Conservation (phyloP, 2,797 vertebrate species). For the Myotis myotis region DNA sequence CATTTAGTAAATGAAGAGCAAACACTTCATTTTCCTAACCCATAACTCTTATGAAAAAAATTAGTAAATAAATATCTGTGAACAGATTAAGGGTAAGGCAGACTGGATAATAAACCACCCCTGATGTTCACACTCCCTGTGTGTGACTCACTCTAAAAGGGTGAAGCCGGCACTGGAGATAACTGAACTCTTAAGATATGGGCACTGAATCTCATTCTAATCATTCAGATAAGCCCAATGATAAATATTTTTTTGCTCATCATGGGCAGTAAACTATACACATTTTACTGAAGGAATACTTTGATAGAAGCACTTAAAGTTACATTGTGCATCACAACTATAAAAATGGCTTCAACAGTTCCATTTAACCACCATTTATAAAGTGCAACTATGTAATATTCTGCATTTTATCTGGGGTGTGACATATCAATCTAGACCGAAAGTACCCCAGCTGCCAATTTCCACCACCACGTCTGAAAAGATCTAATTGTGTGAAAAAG, state of each 20-base stretch:
- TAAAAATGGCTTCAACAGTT: slow-evolving; percentile 88
- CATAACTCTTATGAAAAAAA: slow-evolving; percentile 85
- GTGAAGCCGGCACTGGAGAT: slow-evolving; percentile 82
- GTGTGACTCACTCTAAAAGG: slow-evolving; percentile 81
- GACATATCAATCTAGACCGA: slow-evolving; percentile 39
- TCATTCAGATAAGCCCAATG: slow-evolving; percentile 82
- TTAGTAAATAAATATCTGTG: slow-evolving; percentile 87
- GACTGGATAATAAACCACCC: slow-evolving; percentile 84
- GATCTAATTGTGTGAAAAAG: slow-evolving; percentile 78
- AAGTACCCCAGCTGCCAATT: slow-evolving; percentile 67
- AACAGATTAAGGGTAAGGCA: slow-evolving; percentile 88
- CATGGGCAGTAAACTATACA: slow-evolving; percentile 74
- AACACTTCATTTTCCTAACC: slow-evolving; percentile 84
- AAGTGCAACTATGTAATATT: slow-evolving; percentile 86
- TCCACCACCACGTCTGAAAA: slow-evolving; percentile 68
- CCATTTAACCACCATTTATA: slow-evolving; percentile 85
- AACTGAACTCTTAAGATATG: slow-evolving; percentile 72
- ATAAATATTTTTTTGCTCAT: slow-evolving; percentile 84
- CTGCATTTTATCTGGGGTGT: slow-evolving; percentile 67
- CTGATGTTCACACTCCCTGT: slow-evolving; percentile 80
- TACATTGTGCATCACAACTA: slow-evolving; percentile 84
- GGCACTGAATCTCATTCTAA: slow-evolving; percentile 79
- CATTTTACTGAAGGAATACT: slow-evolving; percentile 80
- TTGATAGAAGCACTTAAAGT: slow-evolving; percentile 85
- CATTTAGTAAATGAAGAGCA: slow-evolving; percentile 87